These are phyloP conservation scores for Rotaria magnacalcarata DNA, from an alignment of 2,888 invertebrate genomes.

Conservation along the genomic window DNA sequence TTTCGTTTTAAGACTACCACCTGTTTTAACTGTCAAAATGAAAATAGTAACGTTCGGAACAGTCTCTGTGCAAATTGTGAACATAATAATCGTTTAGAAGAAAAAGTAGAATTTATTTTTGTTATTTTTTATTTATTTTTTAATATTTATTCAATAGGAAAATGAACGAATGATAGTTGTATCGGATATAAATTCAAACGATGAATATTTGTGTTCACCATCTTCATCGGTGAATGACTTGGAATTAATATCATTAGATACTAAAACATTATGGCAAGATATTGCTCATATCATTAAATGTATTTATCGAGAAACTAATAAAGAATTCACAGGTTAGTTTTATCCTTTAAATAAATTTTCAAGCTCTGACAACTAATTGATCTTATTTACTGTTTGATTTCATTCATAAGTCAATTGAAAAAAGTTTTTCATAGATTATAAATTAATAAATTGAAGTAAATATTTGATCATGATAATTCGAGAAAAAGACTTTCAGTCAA, in stretches of 20 bases:
- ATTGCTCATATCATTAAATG: constrained; percentile 26
- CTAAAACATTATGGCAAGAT: background rate
- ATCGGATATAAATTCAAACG: background rate
- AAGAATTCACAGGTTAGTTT: background rate
- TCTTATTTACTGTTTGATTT: too few relatives aligned
- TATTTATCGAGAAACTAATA: background rate
- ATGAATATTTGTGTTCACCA: background rate
- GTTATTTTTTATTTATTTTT: too few relatives aligned
- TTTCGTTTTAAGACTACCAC: background rate
- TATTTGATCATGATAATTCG: too few relatives aligned
- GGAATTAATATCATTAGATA: background rate
- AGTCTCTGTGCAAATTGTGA: background rate
- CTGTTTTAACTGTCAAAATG: background rate
- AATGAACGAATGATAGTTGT: background rate
- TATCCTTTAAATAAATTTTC: background rate
- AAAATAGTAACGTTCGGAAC: background rate
- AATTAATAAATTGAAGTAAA: too few relatives aligned
- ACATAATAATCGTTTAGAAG: background rate
- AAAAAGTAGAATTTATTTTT: too few relatives aligned
- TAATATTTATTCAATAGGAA: background rate
- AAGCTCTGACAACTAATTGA: too few relatives aligned
- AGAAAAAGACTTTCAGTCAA: too few relatives aligned
- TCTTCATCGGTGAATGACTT: background rate
- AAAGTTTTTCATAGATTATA: too few relatives aligned
- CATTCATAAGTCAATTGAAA: too few relatives aligned